A percentile compares a stretch with the other conserved stretches of the same genome.
Evolutionary conservation across 2,888 invertebrate species (phyloP).

Genomic region (Aphodius granarius): DNA sequence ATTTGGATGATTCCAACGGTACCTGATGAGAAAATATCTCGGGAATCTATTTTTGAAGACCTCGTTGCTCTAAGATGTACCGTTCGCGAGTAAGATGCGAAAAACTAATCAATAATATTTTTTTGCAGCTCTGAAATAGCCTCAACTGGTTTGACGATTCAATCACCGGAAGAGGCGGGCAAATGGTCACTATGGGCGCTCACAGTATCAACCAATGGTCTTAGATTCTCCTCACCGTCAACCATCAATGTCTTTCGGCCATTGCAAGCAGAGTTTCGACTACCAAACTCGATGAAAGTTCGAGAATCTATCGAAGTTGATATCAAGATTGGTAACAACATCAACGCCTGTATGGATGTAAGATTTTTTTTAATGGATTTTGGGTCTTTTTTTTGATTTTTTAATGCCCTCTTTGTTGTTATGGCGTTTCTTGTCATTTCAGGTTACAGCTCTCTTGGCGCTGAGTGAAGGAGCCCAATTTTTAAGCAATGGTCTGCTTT

Average conservation of each 20-base stretch:
- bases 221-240: conserved; percentile 61
- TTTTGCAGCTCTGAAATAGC: conserved; percentile 59
- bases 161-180: conserved; percentile 65
- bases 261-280: conserved; percentile 63
- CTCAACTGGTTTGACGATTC: conserved; percentile 61
- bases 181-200: conserved; percentile 68
- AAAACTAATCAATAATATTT: not conserved
- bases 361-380: conserved; percentile 47
- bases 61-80: too few relatives aligned
- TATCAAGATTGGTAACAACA: conserved; percentile 68
- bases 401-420: too few relatives aligned
- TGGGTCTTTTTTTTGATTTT: not conserved
- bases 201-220: conserved; percentile 58
- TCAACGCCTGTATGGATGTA: conserved; percentile 71
- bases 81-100: too few relatives aligned
- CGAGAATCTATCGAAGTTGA: conserved; percentile 69
- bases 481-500: conserved; percentile 65
- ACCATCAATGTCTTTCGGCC: conserved; percentile 64
- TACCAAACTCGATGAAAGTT: conserved; percentile 63
- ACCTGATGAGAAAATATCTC: too few relatives aligned
- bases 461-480: conserved; percentile 68
- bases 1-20: too few relatives aligned
- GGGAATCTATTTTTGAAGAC: too few relatives aligned
- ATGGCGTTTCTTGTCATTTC: too few relatives aligned
- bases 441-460: conserved; percentile 67